Conservation (phyloP, 2,888 invertebrate species). For the Cistogaster globosa region DNA sequence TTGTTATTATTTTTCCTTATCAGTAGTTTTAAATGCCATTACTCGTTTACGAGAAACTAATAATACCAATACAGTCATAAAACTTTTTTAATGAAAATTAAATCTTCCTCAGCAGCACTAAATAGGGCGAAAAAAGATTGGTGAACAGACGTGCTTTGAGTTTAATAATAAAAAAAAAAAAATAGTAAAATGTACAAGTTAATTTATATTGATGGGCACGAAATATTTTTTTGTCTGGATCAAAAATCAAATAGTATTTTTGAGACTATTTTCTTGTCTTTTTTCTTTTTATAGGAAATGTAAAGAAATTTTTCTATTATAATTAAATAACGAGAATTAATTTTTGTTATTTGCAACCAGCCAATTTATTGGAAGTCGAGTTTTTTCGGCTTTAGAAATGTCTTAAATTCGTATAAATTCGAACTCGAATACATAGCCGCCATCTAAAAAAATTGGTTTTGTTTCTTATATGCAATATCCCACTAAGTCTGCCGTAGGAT, state of each 20-base stretch:
- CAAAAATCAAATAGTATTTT: constrained; percentile 26
- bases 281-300: no score
- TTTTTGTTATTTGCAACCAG: no score
- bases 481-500: no score
- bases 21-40: constrained; percentile 36
- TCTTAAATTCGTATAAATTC: no score
- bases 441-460: no score
- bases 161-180: neutral
- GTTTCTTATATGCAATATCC: no score
- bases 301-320: no score
- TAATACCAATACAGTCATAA: constrained; percentile 43
- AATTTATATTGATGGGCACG: neutral
- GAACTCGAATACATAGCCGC: no score
- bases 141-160: constrained; percentile 20
- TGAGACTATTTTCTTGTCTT: neutral
- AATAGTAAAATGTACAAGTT: constrained; percentile 4
- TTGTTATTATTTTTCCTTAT: constrained; percentile 10
- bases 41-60: constrained; percentile 41
- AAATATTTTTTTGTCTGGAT: constrained; percentile 4
- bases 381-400: no score
- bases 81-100: constrained; percentile 67
- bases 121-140: neutral
- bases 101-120: constrained; percentile 1
- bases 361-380: no score
- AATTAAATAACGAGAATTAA: no score